These are phyloP conservation scores for Epicauta chinensis DNA, from an alignment of 1,140 invertebrate genomes.

Conservation along the genomic window DNA sequence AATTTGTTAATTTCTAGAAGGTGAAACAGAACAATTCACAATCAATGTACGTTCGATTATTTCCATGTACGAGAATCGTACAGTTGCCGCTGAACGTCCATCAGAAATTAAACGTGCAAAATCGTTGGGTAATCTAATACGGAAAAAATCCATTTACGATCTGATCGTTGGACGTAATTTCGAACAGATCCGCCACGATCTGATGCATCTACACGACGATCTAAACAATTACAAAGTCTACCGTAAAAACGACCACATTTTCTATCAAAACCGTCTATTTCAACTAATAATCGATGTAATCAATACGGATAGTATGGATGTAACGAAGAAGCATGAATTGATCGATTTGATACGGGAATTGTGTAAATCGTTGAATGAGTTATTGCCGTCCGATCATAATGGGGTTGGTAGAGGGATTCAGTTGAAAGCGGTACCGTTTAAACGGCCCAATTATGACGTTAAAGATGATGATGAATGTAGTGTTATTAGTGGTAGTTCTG, in stretches of 20 bases:
- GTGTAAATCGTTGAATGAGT: not conserved
- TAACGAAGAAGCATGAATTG: not conserved
- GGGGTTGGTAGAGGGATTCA: too few relatives aligned
- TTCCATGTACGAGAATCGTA: slow-evolving; percentile 5
- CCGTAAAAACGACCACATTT: slow-evolving; percentile 1
- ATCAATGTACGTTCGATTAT: slow-evolving; percentile 4
- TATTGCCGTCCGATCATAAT: not conserved
- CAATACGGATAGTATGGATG: not conserved
- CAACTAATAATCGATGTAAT: not conserved
- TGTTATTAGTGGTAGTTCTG: too few relatives aligned
- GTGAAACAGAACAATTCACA: not conserved
- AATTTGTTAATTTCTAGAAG: not conserved
- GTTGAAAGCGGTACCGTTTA: too few relatives aligned
- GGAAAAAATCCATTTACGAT: not conserved
- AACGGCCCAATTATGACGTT: too few relatives aligned
- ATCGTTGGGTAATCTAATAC: slow-evolving; percentile 2
- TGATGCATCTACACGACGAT: not conserved
- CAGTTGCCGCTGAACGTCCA: not conserved
- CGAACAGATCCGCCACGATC: slow-evolving; percentile 2
- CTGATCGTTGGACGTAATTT: not conserved
- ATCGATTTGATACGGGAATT: not conserved
- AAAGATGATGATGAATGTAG: too few relatives aligned
- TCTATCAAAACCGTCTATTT: slow-evolving; percentile 6
- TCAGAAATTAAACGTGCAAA: not conserved
- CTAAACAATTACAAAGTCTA: slow-evolving; percentile 3